Evolutionary conservation across 2,888 invertebrate genomes (phyloP), one percentile per base, ranked within the genome.

Genomic region (Drosophila ustulata): DNA sequence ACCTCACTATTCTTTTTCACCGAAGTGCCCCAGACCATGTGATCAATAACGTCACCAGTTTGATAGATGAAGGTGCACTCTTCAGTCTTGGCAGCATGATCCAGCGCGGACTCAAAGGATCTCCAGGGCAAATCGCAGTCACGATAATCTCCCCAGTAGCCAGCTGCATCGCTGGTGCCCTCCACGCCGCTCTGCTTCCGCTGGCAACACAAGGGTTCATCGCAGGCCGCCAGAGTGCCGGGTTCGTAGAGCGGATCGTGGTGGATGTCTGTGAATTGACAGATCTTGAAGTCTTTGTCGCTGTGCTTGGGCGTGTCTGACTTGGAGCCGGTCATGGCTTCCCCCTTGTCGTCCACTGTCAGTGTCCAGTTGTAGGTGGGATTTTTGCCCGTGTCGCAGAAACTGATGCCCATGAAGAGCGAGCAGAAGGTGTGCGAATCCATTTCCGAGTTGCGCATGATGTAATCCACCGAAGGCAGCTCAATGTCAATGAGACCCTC

Each of bases 21-120:
- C 0, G 95, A 94, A 3, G 98, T 98, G 78, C 95, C 95, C 98
- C 98, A 98, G n/a, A 97, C 94, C 72, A 96, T 95, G 89, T 98
- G 98, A 81, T 97, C 96, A 47, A 97, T 94, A 4, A 97, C 94
- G 89, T 98, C 98, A 2, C 98, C 98, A 23, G 98, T 96, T 91
- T 96, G 96, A 84, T 97, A 95, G 5, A 98, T 93, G 28, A 94
- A 93, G 75, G 95, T 95, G 25, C 95, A 92, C 43, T 95, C 93
- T 93, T 94, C 84, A 82, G 95, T 95, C 23, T 93, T 92, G 18
- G 92, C 92, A 3, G 95, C 94, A 58, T 95, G 94, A 11, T 94
- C 92, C 70, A 97, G 92, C 28, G 95, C 93, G 82, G 96, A 94
- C 58, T 95, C 94, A 41, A 96, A 93, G 0, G 95, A 94, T 90